Base-by-base conservation (phyloP, 2,113 vertebrate species). In the Corythornis cristatus region DNA sequence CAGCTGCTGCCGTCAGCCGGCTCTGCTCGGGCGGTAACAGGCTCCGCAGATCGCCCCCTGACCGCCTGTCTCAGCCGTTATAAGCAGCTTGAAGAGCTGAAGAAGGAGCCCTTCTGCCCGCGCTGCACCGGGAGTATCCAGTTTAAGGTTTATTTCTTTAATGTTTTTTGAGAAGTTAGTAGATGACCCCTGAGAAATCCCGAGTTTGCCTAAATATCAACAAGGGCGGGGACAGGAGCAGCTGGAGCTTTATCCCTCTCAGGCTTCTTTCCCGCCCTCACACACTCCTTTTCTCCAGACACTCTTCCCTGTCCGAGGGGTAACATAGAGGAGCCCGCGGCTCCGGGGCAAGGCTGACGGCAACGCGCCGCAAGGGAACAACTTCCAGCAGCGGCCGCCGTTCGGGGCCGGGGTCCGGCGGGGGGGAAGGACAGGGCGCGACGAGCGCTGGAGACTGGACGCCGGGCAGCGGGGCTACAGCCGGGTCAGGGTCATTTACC, bases 171-270 rank as follows among this genome's bases (percentile, higher is more conserved):
- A 19, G 11, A 43, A 40, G 33, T 15, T 21, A 12, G 0, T 7
- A 10, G 8, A 33, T 16, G 14, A 28, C 9, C 16, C 29, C 17
- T 23, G 43, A 26, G 43, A 75, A 43, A 33, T 2, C 3, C 1
- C 1, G 66, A 26, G 29, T 29, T 54, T 19, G 35, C 45, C 31
- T 26, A 62, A 7, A 5, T 4, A 15, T 3, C 11, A 7, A 15
- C 5, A 3, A 25, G 1, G 15, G 22, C 1, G 19, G 15, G 9
- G 11, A 4, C 46, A 2, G 5, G 17, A 13, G 20, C 19, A 13
- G 20, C 28, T 3, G n/a, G 28, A 33, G 17, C 48, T 6, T 7
- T 3, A 2, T 3, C 65, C 23, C 4, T 9, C 35, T 29, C 45
- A 7, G 31, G 56, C 65, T 43, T 29, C 28, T 21, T 4, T 50